phyloP scores from a whole-genome alignment of 2,113 vertebrate species.

The Columba janthina region DNA sequence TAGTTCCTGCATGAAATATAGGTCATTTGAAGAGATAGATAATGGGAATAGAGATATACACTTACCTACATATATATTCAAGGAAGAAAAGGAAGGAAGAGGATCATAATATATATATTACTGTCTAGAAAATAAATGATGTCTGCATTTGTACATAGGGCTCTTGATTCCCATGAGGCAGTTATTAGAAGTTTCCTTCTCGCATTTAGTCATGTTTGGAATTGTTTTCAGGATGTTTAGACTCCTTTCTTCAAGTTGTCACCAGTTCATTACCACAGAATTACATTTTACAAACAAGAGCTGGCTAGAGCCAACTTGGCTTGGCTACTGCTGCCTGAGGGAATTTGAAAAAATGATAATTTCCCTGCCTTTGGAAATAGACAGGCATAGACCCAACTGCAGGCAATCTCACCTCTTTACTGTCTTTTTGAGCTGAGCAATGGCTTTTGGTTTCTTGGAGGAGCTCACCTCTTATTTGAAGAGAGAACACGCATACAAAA shows the following conservation, averaged over 20 bases:
- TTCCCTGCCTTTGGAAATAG: slow-evolving; percentile 66
- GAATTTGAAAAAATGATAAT: slow-evolving; percentile 64
- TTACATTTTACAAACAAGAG: slow-evolving; percentile 75
- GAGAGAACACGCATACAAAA: not conserved
- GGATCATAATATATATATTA: not conserved
- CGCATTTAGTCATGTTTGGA: slow-evolving; percentile 65
- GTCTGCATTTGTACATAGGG: not conserved
- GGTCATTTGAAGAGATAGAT: slow-evolving; percentile 17
- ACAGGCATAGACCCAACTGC: slow-evolving; percentile 21
- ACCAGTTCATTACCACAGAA: slow-evolving; percentile 78
- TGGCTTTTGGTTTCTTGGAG: not conserved
- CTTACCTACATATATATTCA: not conserved
- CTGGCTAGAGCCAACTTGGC: slow-evolving; percentile 66
- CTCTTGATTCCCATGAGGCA: slow-evolving; percentile 5
- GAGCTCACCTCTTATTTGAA: not conserved
- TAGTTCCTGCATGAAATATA: not conserved
- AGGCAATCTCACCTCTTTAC: slow-evolving; percentile 15
- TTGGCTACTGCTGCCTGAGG: slow-evolving; percentile 58
- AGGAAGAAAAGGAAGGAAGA: not conserved
- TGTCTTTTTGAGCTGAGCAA: not conserved
- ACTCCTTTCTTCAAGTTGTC: slow-evolving; percentile 71
- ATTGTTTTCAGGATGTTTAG: slow-evolving; percentile 71
- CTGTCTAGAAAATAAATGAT: not conserved
- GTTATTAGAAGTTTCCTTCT: slow-evolving; percentile 46
- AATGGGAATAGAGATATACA: not conserved